Base-by-base conservation (phyloP, 2,113 vertebrate genomes). In the Indicator maculatus region DNA sequence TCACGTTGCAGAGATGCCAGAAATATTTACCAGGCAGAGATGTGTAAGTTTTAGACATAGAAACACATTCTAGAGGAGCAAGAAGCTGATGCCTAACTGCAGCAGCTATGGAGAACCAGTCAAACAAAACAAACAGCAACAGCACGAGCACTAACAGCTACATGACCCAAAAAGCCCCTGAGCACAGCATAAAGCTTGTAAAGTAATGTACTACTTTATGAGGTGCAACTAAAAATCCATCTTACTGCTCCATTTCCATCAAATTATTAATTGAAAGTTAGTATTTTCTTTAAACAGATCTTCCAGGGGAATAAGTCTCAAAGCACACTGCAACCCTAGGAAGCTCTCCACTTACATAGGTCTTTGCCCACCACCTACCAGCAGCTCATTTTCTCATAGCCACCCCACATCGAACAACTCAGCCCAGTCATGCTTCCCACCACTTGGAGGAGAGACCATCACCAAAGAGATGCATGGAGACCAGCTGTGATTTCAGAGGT, bases 11-110 rank as follows among this genome's bases (percentile, higher is more conserved):
- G 88, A 78, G 76, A 92, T 95, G 83, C 83, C 95, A 96, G 88
- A 96, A 95, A 88, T 96, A 94, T 90, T 88, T 91, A 76, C 76
- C 81, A 63, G 39, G 58, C 67, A 84, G 78, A 85, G 92, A 93
- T 80, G 33, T 92, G 27, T 87, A 82, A 79, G 45, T 21, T 83
- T 91, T 84, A 84, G 63, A 94, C 93, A 92, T 81, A 94, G 67
- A 92, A 94, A 93, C 20, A 3, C 33, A n/a, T 87, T 92, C 55
- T 21, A 87, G 38, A 76, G 59, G 56, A 88, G 39, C 3, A 23
- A 91, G 78, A 87, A 82, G 87, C 27, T 0, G 0, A 67, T 76
- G 39, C 18, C 36, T 50, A 79, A 30, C 13, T 59, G 77, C 63
- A 58, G 12, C 2, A 31, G 5, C 36, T 16, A 52, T 3, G 31